Base-by-base conservation (phyloP, 37 sponge, comb jelly and placozoan genomes). In the Eunapius fragilis region DNA sequence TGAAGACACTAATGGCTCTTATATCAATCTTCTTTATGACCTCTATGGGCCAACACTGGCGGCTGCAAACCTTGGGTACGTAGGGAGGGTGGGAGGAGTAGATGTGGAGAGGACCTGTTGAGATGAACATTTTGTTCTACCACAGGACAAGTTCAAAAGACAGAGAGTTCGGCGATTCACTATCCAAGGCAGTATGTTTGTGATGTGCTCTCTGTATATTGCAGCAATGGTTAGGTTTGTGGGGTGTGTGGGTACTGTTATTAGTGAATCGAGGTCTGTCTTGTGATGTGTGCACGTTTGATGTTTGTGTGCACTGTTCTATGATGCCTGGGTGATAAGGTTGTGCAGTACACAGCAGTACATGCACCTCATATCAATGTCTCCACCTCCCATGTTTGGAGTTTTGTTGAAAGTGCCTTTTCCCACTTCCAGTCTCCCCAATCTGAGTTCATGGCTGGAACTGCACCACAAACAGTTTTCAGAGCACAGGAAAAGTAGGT, bases 401-500 rank as follows among this genome's bases (percentile, higher is more conserved):
- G n/a, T n/a, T n/a, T n/a, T n/a, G n/a, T n/a, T n/a, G n/a, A n/a
- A n/a, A n/a, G n/a, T n/a, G n/a, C n/a, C 78, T 45, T 27, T 34
- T n/a, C 45, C 78, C 78, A 77, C 37, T 36, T 31, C 78, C 13
- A 27, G 27, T 23, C 32, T 17, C 2, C 26, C 31, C 78, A 77
- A 17, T 27, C 78, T 77, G 37, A 37, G 11, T 27, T 77, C 32
- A 37, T 77, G 78, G 78, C 78, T 23, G 24, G 37, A 37, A 2
- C 78, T 77, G 14, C 58, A 58, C 6, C 58, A 11, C 36, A 76
- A 34, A 79, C 86, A 32, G 86, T 85, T 33, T 92, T 87, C 89
- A 87, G 77, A 68, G 75, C 89, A n/a, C 89, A 92, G 47, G 92
- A 92, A 32, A 92, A 86, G 91, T 90, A 37, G 81, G 91, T 79